Evolutionary conservation across 2,888 invertebrate species (phyloP).

Genomic region (Ctena decussata): DNA sequence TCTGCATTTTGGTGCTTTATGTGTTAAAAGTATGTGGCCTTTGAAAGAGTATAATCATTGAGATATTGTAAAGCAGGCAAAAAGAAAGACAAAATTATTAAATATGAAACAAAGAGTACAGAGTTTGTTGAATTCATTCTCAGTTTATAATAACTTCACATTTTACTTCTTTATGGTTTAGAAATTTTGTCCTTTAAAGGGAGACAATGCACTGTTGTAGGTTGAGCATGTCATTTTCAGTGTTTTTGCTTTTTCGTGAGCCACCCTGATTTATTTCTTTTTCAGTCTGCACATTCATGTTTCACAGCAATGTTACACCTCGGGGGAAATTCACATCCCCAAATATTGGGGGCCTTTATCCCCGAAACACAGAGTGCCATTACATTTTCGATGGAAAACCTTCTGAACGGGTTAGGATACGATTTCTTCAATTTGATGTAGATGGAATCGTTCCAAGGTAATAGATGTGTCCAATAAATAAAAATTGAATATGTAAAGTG

Average conservation of each 20-base stretch:
- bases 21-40: too few species aligned
- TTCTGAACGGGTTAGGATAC: constrained; percentile 94
- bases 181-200: neutral
- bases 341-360: constrained; percentile 94
- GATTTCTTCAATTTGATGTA: constrained; percentile 95
- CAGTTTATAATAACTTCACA: neutral
- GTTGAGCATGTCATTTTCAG: constrained; percentile 3
- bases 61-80: too few species aligned
- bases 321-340: constrained; percentile 94
- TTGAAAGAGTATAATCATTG: too few species aligned
- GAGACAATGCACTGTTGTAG: constrained; percentile 9
- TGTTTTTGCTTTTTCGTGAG: constrained; percentile 18
- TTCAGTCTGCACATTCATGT: constrained; percentile 91
- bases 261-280: constrained; percentile 58
- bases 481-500: neutral
- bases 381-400: constrained; percentile 96
- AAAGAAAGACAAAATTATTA: too few species aligned
- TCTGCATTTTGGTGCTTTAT: too few species aligned
- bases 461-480: constrained; percentile 87
- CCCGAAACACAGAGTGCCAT: constrained; percentile 93
- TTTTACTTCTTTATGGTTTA: neutral
- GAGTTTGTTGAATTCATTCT: constrained; percentile 5
- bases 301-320: constrained; percentile 73
- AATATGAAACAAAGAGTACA: too few species aligned
- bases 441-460: constrained; percentile 96